Percentiles rank a stretch among this genome's conserved stretches.
These are phyloP conservation scores for Platysternon megacephalum DNA, from an alignment of 2,113 vertebrate species.

Conservation along the genomic window DNA sequence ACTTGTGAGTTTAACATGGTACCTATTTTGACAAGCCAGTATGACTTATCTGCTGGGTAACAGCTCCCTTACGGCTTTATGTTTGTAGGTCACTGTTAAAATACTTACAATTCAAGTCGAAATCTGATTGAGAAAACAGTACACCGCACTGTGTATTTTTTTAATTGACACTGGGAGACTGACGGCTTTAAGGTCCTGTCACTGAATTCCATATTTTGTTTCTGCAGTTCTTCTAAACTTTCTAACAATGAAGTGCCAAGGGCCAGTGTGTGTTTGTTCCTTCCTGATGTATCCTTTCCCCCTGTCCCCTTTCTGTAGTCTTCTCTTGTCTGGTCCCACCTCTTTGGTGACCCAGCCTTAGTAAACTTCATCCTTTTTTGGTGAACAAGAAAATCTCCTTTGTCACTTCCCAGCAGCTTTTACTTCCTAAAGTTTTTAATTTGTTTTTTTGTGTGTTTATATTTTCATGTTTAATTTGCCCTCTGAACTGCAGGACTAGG, in stretches of 20 bases:
- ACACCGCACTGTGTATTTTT: fast-evolving
- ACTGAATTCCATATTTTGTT: neutral
- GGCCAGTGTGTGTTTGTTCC: neutral
- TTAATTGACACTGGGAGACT: fast-evolving
- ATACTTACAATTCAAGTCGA: neutral
- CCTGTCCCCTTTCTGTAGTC: too few species aligned
- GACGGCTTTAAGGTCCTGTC: neutral
- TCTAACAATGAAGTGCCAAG: neutral
- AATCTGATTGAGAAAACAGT: neutral
- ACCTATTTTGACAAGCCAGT: neutral
- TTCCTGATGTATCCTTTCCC: neutral
- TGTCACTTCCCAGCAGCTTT: neutral
- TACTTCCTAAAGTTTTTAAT: neutral
- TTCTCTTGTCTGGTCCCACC: neutral
- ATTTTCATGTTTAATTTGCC: fast-evolving
- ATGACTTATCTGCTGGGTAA: neutral
- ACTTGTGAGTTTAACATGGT: neutral
- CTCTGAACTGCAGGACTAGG: neutral
- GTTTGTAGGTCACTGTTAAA: neutral
- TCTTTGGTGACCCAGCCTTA: neutral
- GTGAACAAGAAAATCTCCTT: neutral
- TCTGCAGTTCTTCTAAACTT: neutral
- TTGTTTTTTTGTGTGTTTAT: neutral
- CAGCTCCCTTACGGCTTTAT: fast-evolving
- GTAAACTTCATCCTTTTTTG: neutral